Evolutionary conservation across 2,888 invertebrate genomes (phyloP), one percentile per base, ranked within the genome.

Genomic region (Diaprepes abbreviatus): DNA sequence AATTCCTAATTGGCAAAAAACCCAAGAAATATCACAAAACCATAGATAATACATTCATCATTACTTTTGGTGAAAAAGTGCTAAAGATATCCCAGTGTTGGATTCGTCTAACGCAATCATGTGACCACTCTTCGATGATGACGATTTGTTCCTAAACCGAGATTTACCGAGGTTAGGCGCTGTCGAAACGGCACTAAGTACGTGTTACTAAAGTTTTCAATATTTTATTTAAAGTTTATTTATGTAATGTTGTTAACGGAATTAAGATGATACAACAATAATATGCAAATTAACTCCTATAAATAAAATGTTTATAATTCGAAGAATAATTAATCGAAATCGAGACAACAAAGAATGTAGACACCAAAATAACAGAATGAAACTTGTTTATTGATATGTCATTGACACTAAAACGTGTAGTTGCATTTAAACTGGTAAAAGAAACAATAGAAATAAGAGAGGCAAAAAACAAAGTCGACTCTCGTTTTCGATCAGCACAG

Each of bases 401-500:
- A 19, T 57, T 57, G 45, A 59, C 40, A 54, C 21, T 1, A 40
- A 21, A 24, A 28, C 40, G 2, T 21, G n/a, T 4, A 19, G 19
- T 9, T 21, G 43, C 10, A 24, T 24, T 50, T 50, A 28, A 50
- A 50, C n/a, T n/a, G n/a, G 2, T 19, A 14, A 35, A 28, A 19
- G 9, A 67, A 65, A 68, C 73, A 72, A 60, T 66, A 74, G 69
- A 73, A 64, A 59, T 45, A 74, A 72, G 66, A 75, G n/a, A n/a
- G n/a, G n/a, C 64, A 72, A 73, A 76, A 63, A 36, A 62, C 40
- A 79, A 79, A 75, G 76, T 77, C 77, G 79, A 83, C 82, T 83
- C 80, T 83, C 82, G 79, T 76, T 82, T 82, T 83, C 82, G 77
- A 79, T 79, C 79, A 76, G 77, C 79, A 78, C 77, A 79, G 79